These are phyloP conservation scores for Anguilla japonica DNA, from an alignment of 2,113 vertebrate genomes.

Conservation along the genomic window DNA sequence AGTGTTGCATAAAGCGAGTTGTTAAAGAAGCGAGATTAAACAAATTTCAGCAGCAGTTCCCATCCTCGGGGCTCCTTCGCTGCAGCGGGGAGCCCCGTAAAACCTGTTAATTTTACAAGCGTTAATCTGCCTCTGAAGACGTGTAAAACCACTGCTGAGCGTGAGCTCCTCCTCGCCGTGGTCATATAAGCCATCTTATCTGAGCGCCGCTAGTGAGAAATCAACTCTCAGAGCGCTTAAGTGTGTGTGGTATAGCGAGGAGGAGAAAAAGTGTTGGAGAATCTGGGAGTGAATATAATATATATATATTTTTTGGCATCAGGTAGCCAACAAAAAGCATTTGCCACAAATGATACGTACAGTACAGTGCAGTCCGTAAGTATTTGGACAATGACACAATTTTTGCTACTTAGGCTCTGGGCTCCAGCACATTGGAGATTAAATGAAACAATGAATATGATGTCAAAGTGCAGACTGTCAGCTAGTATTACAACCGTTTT, in stretches of 20 bases:
- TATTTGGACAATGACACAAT: too few species aligned
- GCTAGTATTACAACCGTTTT: too few species aligned
- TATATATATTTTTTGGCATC: background rate
- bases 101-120: slow-evolving; percentile 36
- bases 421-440: too few species aligned
- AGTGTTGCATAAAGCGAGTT: slow-evolving; percentile 29
- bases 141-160: slow-evolving; percentile 29
- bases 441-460: too few species aligned
- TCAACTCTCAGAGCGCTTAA: background rate
- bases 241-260: slow-evolving; percentile 25
- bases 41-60: slow-evolving; percentile 36
- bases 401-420: too few species aligned
- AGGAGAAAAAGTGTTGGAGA: slow-evolving; percentile 10
- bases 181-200: slow-evolving; percentile 28
- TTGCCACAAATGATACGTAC: too few species aligned
- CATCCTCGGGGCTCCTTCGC: slow-evolving; percentile 33
- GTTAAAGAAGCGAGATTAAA: slow-evolving; percentile 36
- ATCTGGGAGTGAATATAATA: slow-evolving; percentile 32
- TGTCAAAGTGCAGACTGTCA: too few species aligned
- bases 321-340: too few species aligned
- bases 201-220: slow-evolving; percentile 22
- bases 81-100: slow-evolving; percentile 28
- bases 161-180: slow-evolving; percentile 8
- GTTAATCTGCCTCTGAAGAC: slow-evolving; percentile 39
- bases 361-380: too few species aligned